Conservation (phyloP, 2,113 vertebrate species). For the Laticauda laticaudata region DNA sequence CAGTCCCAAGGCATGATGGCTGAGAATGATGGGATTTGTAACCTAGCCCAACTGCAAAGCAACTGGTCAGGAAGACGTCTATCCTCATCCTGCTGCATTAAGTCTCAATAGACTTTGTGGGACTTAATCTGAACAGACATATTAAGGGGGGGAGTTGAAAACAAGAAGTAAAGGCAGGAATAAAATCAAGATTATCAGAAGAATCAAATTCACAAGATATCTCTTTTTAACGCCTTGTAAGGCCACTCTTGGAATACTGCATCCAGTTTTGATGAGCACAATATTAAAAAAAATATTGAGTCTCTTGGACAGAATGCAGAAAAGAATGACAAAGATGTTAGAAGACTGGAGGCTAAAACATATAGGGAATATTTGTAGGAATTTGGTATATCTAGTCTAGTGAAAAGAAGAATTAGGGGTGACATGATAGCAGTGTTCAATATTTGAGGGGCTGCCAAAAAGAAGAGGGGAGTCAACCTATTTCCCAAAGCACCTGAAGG, state of each 20-base stretch:
- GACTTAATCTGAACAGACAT: not conserved
- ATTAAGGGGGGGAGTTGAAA: not conserved
- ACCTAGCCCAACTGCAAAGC: not conserved
- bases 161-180: not conserved
- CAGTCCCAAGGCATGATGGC: not conserved
- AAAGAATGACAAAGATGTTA: not conserved
- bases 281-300: not conserved
- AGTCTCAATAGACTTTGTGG: not conserved
- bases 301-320: not conserved
- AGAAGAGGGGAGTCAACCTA: not conserved
- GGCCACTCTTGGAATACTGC: not conserved
- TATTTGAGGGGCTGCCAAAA: not conserved
- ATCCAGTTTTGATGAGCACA: not conserved
- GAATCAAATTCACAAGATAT: not conserved
- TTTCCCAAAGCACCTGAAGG: not conserved
- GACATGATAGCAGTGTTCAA: not conserved
- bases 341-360: not conserved
- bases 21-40: not conserved
- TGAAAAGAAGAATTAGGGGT: not conserved
- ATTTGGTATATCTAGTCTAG: not conserved
- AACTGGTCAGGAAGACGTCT: not conserved
- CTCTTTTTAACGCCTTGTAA: not conserved
- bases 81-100: not conserved
- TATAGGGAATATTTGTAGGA: not conserved
- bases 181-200: not conserved